phyloP scores from a whole-genome alignment of 2,113 vertebrate species.

The Siniperca chuatsi region DNA sequence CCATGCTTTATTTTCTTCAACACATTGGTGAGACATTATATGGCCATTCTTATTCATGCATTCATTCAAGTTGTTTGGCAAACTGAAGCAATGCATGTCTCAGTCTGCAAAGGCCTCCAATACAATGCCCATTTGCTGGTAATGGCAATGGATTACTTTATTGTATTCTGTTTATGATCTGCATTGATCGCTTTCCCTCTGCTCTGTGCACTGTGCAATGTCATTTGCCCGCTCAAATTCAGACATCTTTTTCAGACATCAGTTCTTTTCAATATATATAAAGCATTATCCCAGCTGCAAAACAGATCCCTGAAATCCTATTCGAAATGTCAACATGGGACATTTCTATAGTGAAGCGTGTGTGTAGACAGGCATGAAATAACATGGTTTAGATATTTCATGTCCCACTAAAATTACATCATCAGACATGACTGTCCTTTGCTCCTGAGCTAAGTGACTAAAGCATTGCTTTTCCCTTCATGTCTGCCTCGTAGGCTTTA shows the following conservation, averaged over 20 bases:
- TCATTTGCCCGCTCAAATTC: conserved; percentile 67
- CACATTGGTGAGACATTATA: conserved; percentile 28
- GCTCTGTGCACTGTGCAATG: conserved; percentile 64
- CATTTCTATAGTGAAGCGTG: conserved; percentile 54
- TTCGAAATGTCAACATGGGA: conserved; percentile 66
- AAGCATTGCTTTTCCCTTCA: conserved; percentile 40
- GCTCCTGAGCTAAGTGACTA: conserved; percentile 62
- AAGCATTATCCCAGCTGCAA: conserved; percentile 64
- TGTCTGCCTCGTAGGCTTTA: conserved; percentile 30
- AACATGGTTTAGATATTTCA: conserved; percentile 77
- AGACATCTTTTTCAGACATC: conserved; percentile 69
- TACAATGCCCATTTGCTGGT: conserved; percentile 76
- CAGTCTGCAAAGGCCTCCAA: conserved; percentile 63
- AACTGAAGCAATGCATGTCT: conserved; percentile 63
- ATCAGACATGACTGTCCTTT: conserved; percentile 70
- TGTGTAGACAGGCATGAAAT: conserved; percentile 80
- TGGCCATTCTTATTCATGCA: conserved; percentile 22
- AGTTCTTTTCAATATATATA: conserved; percentile 53
- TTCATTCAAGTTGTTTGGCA: conserved; percentile 57
- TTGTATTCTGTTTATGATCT: conserved; percentile 84
- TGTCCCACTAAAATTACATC: conserved; percentile 75
- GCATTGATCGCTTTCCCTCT: conserved; percentile 76
- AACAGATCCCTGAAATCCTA: conserved; percentile 71
- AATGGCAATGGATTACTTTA: conserved; percentile 83
- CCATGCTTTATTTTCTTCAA: conserved; percentile 5